Base-by-base conservation (phyloP, 2,888 invertebrate genomes). In the Lepetodrilus schrolli region DNA sequence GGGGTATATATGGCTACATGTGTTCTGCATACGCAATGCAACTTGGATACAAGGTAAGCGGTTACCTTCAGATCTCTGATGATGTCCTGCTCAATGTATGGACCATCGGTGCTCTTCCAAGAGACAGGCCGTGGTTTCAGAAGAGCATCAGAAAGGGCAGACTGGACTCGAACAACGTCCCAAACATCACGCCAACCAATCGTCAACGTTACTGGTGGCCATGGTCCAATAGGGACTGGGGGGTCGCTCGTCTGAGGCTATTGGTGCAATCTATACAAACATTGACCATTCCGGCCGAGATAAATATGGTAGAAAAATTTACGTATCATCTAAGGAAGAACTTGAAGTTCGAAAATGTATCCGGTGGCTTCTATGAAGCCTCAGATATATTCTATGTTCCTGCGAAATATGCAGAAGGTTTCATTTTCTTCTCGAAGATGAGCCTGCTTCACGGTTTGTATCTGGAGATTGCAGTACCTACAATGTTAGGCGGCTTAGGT, bases 371-470 rank as follows among this genome's bases (percentile, higher is more conserved):
- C 38, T 70, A 70, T 38, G 50, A 70, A 51, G 70, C 70, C 10
- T 70, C 70, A 3, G 70, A 70, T 21, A 70, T 70, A 2, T 70
- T 50, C 26, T 70, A 70, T n/a, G 23, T 70, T 38, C 70, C 70
- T 7, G 10, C 50, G 4, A 50, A 38, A 50, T 50, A 51, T 13
- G 34, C 34, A n/a, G 21, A 51, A 4, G 1, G 17, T 26, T 65
- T 30, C 34, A 65, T 10, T 10, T 65, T 5, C 34, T 65, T 34
- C 3, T 4, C 65, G 20, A 30, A 5, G 5, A 23, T 50, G 20
- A 51, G 36, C 38, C 23, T 17, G 30, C 4, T 34, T 2, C 36
- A 49, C 17, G 36, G 51, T 1, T 36, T 70, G 20, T 37, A 26
- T 17, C 34, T 51, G 20, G 70, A 70, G 26, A 70, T 70, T 23